phyloP scores from a whole-genome alignment of 2,113 vertebrate genomes.

The Raja brachyura region DNA sequence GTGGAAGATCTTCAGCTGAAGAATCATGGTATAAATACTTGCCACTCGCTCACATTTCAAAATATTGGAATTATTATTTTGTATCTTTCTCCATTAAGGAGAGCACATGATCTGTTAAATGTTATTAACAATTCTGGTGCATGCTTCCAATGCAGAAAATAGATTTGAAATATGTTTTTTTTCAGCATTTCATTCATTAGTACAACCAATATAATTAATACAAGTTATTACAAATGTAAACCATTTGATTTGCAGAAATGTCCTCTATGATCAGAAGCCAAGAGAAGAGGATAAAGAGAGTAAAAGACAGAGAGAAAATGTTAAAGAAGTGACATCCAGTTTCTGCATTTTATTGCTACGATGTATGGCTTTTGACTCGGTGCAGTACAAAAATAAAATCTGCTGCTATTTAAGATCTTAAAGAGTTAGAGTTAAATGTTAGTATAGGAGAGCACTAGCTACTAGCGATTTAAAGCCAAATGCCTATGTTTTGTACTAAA shows the following conservation, averaged over 20 bases:
- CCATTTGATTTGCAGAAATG: constrained; percentile 53
- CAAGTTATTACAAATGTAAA: background rate
- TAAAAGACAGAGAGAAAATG: constrained; percentile 53
- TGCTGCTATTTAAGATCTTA: constrained; percentile 28
- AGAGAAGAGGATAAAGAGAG: constrained; percentile 52
- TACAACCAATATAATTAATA: background rate
- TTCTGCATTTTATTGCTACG: constrained; percentile 26
- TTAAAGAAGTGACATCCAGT: constrained; percentile 47
- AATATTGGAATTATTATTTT: background rate
- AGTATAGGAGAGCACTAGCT: background rate
- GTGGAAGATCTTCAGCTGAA: constrained; percentile 53
- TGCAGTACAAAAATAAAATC: constrained; percentile 35
- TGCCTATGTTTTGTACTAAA: background rate
- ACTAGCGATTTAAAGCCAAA: background rate
- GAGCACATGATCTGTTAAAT: background rate
- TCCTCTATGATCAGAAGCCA: constrained; percentile 52
- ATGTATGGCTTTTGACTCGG: background rate
- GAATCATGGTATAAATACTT: constrained; percentile 49
- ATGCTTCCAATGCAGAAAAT: background rate
- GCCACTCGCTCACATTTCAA: background rate
- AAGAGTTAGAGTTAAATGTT: too few species aligned
- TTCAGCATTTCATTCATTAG: constrained; percentile 41
- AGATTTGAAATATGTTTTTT: constrained; percentile 35
- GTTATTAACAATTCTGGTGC: background rate
- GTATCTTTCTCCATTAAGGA: background rate